A percentile compares a stretch with the other conserved stretches of the same genome.
These are phyloP conservation scores for Daphoenositta chrysoptera DNA, from an alignment of 2,113 vertebrate genomes.

Conservation along the genomic window DNA sequence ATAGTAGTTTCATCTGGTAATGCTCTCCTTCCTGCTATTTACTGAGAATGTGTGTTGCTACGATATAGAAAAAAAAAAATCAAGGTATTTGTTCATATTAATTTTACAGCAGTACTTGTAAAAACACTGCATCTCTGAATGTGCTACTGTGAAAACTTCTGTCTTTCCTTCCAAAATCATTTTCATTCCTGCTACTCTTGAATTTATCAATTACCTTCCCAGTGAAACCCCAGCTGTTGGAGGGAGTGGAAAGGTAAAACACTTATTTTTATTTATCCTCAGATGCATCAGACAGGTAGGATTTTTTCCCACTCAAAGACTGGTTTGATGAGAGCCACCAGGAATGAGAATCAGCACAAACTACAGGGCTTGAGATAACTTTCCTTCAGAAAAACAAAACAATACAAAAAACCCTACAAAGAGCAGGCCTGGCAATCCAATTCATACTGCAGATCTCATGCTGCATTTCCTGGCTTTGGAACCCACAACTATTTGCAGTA, in stretches of 20 bases:
- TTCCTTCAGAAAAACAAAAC: not conserved
- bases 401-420: not conserved
- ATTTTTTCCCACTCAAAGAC: not conserved
- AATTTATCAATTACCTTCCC: not conserved
- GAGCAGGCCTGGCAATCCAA: not conserved
- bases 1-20: not conserved
- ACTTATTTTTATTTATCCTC: not conserved
- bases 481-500: not conserved
- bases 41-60: not conserved
- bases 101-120: not conserved
- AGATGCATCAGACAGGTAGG: not conserved
- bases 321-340: not conserved
- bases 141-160: not conserved
- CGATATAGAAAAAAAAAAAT: not conserved
- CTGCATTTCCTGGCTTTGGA: not conserved
- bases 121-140: not conserved
- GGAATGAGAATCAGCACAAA: not conserved
- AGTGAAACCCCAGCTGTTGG: not conserved
- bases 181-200: not conserved
- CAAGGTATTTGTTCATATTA: not conserved
- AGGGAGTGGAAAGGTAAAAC: not conserved
- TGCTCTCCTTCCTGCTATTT: not conserved
- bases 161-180: not conserved
- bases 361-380: not conserved
- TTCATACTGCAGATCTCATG: not conserved